Percentiles rank a stretch among this genome's conserved stretches.
phyloP scores from a whole-genome alignment of 2,797 vertebrate species.

The Allobates femoralis region DNA sequence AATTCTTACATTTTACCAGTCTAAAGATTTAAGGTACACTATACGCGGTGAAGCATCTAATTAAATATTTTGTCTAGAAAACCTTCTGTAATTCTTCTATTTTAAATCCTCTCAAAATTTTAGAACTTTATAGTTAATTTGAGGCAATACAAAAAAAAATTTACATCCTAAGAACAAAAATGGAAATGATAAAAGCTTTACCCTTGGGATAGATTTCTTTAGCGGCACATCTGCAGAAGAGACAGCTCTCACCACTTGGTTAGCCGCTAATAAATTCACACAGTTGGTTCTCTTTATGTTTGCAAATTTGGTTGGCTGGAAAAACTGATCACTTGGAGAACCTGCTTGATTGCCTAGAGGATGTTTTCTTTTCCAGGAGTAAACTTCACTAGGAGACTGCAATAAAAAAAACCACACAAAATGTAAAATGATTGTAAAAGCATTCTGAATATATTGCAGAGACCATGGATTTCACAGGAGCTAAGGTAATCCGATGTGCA shows the following conservation, averaged over 20 bases:
- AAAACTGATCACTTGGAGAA: slow-evolving; percentile 72
- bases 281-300: slow-evolving; percentile 84
- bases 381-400: slow-evolving; percentile 95
- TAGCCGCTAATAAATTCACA: slow-evolving; percentile 82
- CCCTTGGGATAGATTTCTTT: slow-evolving; percentile 92
- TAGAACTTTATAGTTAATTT: neutral
- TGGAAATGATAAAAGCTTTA: slow-evolving; percentile 69
- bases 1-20: too few species aligned
- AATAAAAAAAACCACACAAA: slow-evolving; percentile 16
- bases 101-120: neutral
- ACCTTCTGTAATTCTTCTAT: neutral
- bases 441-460: neutral
- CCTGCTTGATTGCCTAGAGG: slow-evolving; percentile 72
- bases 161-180: neutral
- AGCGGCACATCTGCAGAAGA: slow-evolving; percentile 87
- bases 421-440: too few species aligned
- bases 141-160: neutral
- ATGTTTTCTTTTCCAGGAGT: slow-evolving; percentile 85
- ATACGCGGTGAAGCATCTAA: too few species aligned
- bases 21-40: too few species aligned
- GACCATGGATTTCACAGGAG: neutral
- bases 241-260: slow-evolving; percentile 90
- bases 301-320: slow-evolving; percentile 76
- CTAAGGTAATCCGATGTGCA: neutral
- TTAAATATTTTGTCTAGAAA: too few species aligned